Evolutionary conservation across 2,113 vertebrate species (phyloP), one percentile per base, ranked within the genome.

Genomic region (Cyphomyrus discorhynchus): DNA sequence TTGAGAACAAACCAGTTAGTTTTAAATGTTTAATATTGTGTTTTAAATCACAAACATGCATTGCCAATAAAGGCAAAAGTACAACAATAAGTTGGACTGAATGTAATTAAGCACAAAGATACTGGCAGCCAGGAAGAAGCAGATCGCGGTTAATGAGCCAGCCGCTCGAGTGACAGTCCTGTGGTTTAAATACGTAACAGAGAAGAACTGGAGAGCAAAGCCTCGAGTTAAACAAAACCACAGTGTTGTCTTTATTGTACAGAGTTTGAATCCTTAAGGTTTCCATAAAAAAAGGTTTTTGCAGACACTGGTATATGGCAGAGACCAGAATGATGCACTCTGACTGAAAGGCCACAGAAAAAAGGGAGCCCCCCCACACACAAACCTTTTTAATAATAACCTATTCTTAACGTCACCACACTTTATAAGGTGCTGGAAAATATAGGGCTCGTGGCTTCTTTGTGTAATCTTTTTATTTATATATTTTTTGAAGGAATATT

Each of bases 241-340:
- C 97, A 97, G 95, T 96, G 93, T 95, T 90, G 96, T 97, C 96
- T 99, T 99, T 99, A 98, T 98, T 97, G 96, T 95, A 97, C 94
- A 97, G 95, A 96, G 97, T 96, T 96, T 93, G 95, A 94, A 97
- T 95, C 96, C 95, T 94, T 93, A 96, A 96, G 95, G 94, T 96
- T 96, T 97, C 95, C 95, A 96, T 97, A 97, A 98, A 96, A 98
- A 52, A 52, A 52, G 93, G 96, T 95, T 95, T 96, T 95, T 97
- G 95, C 95, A 96, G 94, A 94, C 94, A 94, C 95, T 95, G 94
- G 94, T 94, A 94, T 92, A 92, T 96, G 93, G 96, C 92, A 94
- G 96, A 97, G 95, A 96, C 94, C 97, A 97, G 97, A 98, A 98
- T 98, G 97, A 96, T 96, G 95, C 93, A 93, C 94, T 95, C 96